Percentiles rank a stretch among this genome's conserved stretches.
Conservation (phyloP, 2,797 vertebrate genomes). For the Brachyalestes nurse region DNA sequence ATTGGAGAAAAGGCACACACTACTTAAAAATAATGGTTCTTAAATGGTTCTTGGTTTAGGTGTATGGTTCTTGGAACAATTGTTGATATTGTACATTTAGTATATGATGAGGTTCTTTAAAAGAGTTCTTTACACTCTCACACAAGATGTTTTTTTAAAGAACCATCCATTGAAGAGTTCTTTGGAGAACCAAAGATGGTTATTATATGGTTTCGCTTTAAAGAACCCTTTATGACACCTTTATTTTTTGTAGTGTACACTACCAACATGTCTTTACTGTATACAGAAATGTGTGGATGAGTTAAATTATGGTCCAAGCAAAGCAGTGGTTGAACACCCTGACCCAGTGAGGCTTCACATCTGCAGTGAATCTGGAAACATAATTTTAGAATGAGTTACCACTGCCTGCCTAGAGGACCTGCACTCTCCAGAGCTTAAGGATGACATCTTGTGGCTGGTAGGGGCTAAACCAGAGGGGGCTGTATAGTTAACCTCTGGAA, state of each 20-base stretch:
- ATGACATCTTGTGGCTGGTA: conserved; percentile 32
- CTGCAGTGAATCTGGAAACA: too few relatives aligned
- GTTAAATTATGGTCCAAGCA: background rate
- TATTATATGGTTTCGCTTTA: background rate
- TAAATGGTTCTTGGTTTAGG: background rate
- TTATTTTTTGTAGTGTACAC: background rate
- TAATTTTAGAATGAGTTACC: background rate
- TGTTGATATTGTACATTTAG: background rate
- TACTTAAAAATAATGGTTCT: background rate
- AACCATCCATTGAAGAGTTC: background rate
- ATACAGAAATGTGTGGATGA: conserved; percentile 7
- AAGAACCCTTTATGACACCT: background rate
- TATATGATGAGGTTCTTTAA: background rate
- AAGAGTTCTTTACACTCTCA: background rate
- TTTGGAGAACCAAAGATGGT: background rate
- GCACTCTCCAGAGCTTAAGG: conserved; percentile 6
- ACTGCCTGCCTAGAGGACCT: background rate
- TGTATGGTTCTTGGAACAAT: background rate
- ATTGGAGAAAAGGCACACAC: background rate
- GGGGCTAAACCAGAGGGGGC: background rate
- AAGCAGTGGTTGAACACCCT: background rate
- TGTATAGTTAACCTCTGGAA: background rate
- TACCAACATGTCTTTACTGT: background rate
- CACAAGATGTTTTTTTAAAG: background rate
- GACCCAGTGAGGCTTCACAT: background rate